A percentile compares a stretch with the other conserved stretches of the same genome.
Conservation (phyloP, 2,797 vertebrate species). For the Parauchenoglanis punctatus region DNA sequence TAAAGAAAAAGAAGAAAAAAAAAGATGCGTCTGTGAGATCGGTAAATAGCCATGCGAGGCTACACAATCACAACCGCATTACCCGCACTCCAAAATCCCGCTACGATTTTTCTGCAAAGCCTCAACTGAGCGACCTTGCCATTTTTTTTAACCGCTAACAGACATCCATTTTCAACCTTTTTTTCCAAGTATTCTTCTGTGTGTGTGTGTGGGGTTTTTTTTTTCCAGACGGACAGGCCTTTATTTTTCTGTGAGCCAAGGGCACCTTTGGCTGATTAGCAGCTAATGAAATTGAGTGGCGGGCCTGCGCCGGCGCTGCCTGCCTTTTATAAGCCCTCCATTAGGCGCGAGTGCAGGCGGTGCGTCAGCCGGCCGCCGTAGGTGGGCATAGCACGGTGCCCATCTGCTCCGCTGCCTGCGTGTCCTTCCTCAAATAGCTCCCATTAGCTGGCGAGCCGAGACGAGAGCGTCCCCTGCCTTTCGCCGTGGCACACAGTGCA, state of each 20-base stretch:
- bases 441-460: constrained; percentile 68
- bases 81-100: neutral
- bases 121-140: constrained; percentile 18
- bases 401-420: constrained; percentile 66
- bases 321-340: constrained; percentile 66
- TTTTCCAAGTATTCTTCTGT: constrained; percentile 19
- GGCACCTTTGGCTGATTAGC: constrained; percentile 64
- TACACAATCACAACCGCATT: neutral
- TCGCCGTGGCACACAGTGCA: constrained; percentile 3
- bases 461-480: constrained; percentile 40
- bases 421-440: constrained; percentile 71
- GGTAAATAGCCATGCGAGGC: neutral
- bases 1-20: too few species aligned
- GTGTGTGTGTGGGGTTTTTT: neutral
- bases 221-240: constrained; percentile 51
- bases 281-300: constrained; percentile 64
- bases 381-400: constrained; percentile 62
- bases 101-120: constrained; percentile 20
- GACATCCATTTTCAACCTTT: constrained; percentile 39
- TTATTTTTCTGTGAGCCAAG: constrained; percentile 64
- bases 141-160: constrained; percentile 10
- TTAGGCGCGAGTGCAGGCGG: constrained; percentile 59
- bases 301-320: constrained; percentile 58
- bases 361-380: constrained; percentile 59
- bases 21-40: constrained; percentile 3